phyloP scores from a whole-genome alignment of 2,797 vertebrate genomes.

The Enteromius unitaeniatus region DNA sequence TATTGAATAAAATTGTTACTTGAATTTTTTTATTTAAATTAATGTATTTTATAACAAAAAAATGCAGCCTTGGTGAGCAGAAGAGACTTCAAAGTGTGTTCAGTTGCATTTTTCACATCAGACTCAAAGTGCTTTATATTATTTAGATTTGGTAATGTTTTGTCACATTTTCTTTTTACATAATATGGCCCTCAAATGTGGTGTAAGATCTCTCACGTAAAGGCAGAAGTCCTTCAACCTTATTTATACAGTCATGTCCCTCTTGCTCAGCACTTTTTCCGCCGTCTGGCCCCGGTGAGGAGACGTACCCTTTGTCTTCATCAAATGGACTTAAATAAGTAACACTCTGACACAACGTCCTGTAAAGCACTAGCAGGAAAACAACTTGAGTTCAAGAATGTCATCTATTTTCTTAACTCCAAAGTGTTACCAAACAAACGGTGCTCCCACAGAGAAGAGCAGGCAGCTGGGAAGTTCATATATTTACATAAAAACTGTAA shows the following conservation, averaged over 20 bases:
- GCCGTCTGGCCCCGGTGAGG: conserved; percentile 40
- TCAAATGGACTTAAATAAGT: conserved; percentile 68
- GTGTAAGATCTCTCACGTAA: neutral
- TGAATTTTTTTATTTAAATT: too few species aligned
- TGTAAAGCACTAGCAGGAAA: conserved; percentile 25
- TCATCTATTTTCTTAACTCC: conserved; percentile 74
- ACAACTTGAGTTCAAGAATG: conserved; percentile 70
- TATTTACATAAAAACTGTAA: conserved; percentile 67
- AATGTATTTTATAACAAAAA: neutral
- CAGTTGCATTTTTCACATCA: neutral
- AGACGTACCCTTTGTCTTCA: conserved; percentile 61
- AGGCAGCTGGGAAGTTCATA: conserved; percentile 62
- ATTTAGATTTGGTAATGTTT: neutral
- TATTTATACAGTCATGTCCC: conserved; percentile 10
- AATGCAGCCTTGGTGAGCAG: neutral
- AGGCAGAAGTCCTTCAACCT: neutral
- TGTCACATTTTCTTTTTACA: neutral
- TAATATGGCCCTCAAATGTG: neutral
- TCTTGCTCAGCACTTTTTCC: conserved; percentile 68
- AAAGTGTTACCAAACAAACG: conserved; percentile 71
- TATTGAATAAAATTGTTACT: neutral
- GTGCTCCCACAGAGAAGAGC: conserved; percentile 64
- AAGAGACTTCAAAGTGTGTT: neutral
- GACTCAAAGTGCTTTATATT: neutral
- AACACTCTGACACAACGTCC: conserved; percentile 29